These are phyloP conservation scores for Nebria salina DNA, from an alignment of 2,888 invertebrate genomes.

Conservation along the genomic window DNA sequence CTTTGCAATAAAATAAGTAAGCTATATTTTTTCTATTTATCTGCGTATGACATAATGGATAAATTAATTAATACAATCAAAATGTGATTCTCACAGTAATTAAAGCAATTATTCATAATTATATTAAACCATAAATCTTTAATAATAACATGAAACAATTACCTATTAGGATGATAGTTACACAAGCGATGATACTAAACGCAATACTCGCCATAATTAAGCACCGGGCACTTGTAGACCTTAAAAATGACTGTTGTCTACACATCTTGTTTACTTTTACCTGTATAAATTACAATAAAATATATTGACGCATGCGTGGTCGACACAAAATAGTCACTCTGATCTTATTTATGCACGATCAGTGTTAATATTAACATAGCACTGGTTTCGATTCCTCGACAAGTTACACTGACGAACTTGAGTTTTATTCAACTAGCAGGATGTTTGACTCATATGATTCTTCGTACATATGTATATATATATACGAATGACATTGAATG, in stretches of 20 bases:
- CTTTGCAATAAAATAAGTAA: too few species aligned
- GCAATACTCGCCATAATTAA: constrained; percentile 23
- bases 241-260: constrained; percentile 18
- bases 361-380: neutral
- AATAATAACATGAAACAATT: constrained; percentile 27
- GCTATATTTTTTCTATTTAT: too few species aligned
- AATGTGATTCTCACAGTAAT: neutral
- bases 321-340: neutral
- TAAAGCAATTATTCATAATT: constrained; percentile 6
- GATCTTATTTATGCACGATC: neutral
- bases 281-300: constrained; percentile 17
- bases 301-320: constrained; percentile 21
- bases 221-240: constrained; percentile 11
- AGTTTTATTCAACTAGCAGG: neutral
- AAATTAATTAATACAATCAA: too few species aligned
- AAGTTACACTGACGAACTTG: neutral
- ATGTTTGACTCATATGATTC: neutral
- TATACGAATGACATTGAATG: neutral
- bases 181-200: constrained; percentile 13
- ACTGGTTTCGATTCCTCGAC: neutral
- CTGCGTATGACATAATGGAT: too few species aligned
- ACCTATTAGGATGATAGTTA: constrained; percentile 22
- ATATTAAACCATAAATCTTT: neutral
- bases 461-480: neutral
- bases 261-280: constrained; percentile 32